phyloP scores from a whole-genome alignment of 1,140 invertebrate species.

The Saccostrea cuccullata region DNA sequence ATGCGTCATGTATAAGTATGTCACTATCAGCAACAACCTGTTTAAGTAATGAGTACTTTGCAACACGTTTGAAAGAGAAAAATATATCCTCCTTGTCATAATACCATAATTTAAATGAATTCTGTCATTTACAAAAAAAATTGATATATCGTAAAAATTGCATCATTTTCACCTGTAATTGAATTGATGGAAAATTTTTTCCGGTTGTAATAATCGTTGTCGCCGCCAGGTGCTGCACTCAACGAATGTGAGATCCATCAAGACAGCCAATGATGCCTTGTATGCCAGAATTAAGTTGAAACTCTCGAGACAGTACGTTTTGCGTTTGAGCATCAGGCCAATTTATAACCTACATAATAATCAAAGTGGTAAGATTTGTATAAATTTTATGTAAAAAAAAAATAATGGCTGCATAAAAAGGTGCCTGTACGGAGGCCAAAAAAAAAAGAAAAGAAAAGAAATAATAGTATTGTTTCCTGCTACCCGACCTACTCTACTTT shows the following conservation, averaged over 20 bases:
- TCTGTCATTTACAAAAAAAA: background rate
- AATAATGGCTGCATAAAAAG: background rate
- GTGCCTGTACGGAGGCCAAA: background rate
- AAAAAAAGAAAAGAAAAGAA: no score
- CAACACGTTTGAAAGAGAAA: no score
- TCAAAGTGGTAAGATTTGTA: background rate
- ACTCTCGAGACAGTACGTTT: conserved; percentile 36
- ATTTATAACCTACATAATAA: no score
- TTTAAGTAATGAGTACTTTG: background rate
- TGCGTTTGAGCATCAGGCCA: background rate
- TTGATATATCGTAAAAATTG: background rate
- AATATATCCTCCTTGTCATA: background rate
- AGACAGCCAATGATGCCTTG: no score
- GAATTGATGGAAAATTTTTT: background rate
- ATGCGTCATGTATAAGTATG: conserved; percentile 30
- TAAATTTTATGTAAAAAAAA: background rate
- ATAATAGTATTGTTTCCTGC: no score
- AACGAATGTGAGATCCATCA: conserved; percentile 51
- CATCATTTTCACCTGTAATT: background rate
- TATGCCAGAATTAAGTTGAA: background rate
- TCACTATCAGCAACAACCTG: conserved; percentile 16
- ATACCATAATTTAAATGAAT: background rate
- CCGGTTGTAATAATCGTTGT: conserved; percentile 50
- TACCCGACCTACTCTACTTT: no score
- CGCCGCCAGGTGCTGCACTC: background rate